Evolutionary conservation across 1,140 invertebrate species (phyloP), one percentile per base, ranked within the genome.

Genomic region (Drosophila paulistorum): DNA sequence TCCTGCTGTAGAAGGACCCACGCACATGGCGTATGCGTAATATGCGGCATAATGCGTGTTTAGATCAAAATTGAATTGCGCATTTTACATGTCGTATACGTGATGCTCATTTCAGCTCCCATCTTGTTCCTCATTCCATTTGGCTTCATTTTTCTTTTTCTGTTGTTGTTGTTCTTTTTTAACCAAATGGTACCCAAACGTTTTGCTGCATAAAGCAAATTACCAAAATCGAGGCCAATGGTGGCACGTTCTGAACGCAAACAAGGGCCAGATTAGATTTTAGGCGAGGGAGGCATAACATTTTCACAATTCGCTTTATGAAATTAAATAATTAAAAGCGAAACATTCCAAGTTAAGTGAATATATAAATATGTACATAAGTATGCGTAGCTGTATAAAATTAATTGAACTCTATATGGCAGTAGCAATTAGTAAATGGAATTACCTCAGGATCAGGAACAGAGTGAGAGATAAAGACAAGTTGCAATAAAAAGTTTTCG

Each of bases 41-140:
- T 79, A 77, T 86, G 83, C 83, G 87, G 84, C 83, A 87, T 89
- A 87, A 87, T 87, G 83, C 83, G 83, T 89, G 84, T 71, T 87
- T 89, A 87, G 76, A 77, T 87, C 77, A 72, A 89, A 89, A 89
- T 87, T 87, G 84, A 89, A 87, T 87, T 80, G 83, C 83, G 83
- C 79, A 87, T 89, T 80, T 77, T 63, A 83, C 83, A 89, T 87
- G 70, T 75, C 84, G 77, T 77, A 89, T 89, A 87, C 83, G 83
- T 87, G 83, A 87, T 80, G 45, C 54, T 60, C 72, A 83, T 69
- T 71, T 77, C 51, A 57, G 41, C 61, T 55, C 42, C 45, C 59
- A 58, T 30, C 26, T 30, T 30, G 26, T 23, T 45, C 41, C 23
- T 58, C 7, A 17, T 9, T 48, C 14, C 39, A 59, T 35, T 20